Conservation (phyloP, 2,797 vertebrate species). For the Anguilla marmorata region DNA sequence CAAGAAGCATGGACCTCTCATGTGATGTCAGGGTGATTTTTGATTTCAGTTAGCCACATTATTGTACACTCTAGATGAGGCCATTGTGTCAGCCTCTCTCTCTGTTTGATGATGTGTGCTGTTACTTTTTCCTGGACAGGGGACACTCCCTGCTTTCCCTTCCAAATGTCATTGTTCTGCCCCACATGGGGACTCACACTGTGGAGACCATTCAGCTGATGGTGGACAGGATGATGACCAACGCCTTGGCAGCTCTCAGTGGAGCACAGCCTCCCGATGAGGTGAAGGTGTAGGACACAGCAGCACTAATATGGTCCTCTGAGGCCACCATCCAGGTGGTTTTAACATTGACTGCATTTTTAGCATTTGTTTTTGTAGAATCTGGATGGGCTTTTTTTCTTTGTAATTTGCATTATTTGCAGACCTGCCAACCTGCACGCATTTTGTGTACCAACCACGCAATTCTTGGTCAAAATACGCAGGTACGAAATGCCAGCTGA, state of each 20-base stretch:
- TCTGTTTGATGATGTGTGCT: conserved; percentile 12
- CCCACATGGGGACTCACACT: conserved; percentile 67
- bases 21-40: neutral
- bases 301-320: neutral
- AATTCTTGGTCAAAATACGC: no score
- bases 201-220: conserved; percentile 52
- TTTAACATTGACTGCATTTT: neutral
- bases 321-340: neutral
- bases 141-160: conserved; percentile 68
- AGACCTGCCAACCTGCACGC: no score
- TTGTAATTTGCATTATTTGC: neutral
- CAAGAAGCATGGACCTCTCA: neutral
- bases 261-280: conserved; percentile 62
- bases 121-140: conserved; percentile 57
- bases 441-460: no score
- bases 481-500: no score
- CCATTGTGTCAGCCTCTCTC: neutral
- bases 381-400: neutral
- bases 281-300: conserved; percentile 53
- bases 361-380: neutral
- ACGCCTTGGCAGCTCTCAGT: conserved; percentile 62
- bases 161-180: conserved; percentile 68
- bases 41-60: neutral
- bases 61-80: neutral
- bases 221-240: conserved; percentile 66